Percentiles rank a stretch among this genome's conserved stretches.
These are phyloP conservation scores for Lutjanus argentimaculatus DNA, from an alignment of 2,797 vertebrate genomes.

Conservation along the genomic window DNA sequence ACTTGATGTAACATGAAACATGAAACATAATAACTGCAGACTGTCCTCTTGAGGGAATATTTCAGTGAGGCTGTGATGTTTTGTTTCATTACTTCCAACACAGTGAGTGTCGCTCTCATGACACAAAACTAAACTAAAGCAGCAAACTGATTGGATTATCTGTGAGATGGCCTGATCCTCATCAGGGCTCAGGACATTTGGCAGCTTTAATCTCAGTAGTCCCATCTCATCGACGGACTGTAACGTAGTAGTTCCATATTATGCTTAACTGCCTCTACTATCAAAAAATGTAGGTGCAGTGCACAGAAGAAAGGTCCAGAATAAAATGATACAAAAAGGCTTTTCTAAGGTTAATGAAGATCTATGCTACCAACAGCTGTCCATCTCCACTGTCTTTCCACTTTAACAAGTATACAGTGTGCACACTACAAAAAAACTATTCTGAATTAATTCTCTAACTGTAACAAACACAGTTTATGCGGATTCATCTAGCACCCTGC, in stretches of 20 bases:
- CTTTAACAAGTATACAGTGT: constrained; percentile 35
- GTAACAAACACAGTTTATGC: constrained; percentile 39
- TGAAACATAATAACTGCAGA: constrained; percentile 43
- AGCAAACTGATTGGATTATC: constrained; percentile 53
- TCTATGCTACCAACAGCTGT: constrained; percentile 10
- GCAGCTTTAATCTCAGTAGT: constrained; percentile 46
- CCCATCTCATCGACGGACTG: constrained; percentile 31
- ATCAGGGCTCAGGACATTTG: constrained; percentile 33
- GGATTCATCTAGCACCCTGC: constrained; percentile 48
- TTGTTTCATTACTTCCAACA: constrained; percentile 45
- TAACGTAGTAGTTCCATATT: constrained; percentile 29
- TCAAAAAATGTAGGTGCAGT: constrained; percentile 14
- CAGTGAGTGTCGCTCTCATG: constrained; percentile 19
- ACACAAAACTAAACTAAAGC: constrained; percentile 49
- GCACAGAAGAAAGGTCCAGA: background rate
- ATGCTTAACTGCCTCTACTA: constrained; percentile 22
- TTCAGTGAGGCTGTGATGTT: constrained; percentile 45
- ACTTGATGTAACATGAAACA: constrained; percentile 7
- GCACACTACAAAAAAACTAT: constrained; percentile 41
- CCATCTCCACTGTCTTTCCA: constrained; percentile 18
- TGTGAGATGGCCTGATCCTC: constrained; percentile 21
- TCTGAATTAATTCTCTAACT: constrained; percentile 20
- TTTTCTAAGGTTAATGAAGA: constrained; percentile 27
- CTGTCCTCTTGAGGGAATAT: constrained; percentile 40
- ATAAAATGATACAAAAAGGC: constrained; percentile 7